These are phyloP conservation scores for Lagocephalus sceleratus DNA, from an alignment of 2,797 vertebrate species.

Conservation along the genomic window DNA sequence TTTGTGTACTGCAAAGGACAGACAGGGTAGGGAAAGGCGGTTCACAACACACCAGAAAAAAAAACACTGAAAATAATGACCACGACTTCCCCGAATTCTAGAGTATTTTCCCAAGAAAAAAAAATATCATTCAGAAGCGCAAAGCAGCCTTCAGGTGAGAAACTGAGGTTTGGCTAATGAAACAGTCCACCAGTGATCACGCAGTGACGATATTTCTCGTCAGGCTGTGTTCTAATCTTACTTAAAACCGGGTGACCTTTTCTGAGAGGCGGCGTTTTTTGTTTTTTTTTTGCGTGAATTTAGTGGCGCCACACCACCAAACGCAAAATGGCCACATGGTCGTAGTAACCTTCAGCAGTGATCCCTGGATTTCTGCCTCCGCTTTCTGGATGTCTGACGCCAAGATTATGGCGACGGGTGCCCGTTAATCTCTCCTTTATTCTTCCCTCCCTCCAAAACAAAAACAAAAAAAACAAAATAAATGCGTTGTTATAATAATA, in stretches of 20 bases:
- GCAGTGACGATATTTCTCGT: not conserved
- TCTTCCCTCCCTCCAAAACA: not conserved
- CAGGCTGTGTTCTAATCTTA: not conserved
- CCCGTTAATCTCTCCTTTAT: not conserved
- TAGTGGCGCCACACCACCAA: conserved; percentile 57
- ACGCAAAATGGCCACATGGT: conserved; percentile 79
- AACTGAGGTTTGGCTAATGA: not conserved
- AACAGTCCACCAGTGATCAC: not conserved
- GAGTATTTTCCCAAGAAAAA: no score
- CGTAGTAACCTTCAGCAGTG: conserved; percentile 71
- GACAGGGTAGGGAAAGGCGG: not conserved
- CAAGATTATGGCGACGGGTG: not conserved
- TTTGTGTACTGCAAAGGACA: conserved; percentile 1
- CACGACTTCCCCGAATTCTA: no score
- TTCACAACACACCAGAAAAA: no score
- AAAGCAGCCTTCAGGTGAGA: conserved; percentile 1
- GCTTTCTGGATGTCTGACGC: conserved; percentile 4
- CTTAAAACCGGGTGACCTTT: not conserved
- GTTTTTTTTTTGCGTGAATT: conserved; percentile 11
- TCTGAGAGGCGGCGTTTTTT: not conserved
- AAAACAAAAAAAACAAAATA: no score
- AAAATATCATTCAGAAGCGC: no score
- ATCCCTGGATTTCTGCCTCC: conserved; percentile 33
- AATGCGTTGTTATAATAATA: no score
- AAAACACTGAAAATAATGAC: no score